Base-by-base conservation (phyloP, 2,888 invertebrate genomes). In the Electrophaes corylata region DNA sequence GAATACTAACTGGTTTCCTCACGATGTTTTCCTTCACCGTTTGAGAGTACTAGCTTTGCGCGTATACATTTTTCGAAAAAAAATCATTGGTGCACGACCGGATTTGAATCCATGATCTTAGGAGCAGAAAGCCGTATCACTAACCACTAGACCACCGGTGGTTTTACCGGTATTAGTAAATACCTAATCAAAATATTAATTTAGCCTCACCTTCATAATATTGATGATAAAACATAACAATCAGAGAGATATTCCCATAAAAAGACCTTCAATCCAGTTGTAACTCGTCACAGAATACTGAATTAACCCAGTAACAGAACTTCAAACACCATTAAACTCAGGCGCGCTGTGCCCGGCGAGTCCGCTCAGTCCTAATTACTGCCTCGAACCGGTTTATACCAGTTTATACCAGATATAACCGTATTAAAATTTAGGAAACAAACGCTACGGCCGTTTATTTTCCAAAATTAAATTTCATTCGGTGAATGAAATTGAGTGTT, bases 371-470 rank as follows among this genome's bases (percentile, higher is more conserved):
- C 33, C 31, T 52, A 58, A 58, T 58, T 58, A 33, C 53, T 37
- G 54, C 35, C 29, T 50, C 46, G 50, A 46, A 41, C 46, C 31
- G n/a, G 56, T 56, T 45, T 39, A 44, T 26, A 55, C 48, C 50
- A n/a, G 56, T 56, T 45, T 37, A 44, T 19, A 55, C 44, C 50
- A 46, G 49, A 51, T 51, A 57, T 60, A 64, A 60, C 59, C 45
- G 53, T 57, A 64, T 64, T 66, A 60, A 60, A 64, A 64, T 66
- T 58, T 62, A 60, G 51, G 51, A 56, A 56, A 64, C 64, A 66
- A 66, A 64, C 40, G 57, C 49, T 40, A 57, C 49, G 23, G 41
- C 18, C 56, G 54, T 64, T 64, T 60, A 47, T 58, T 60, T 60
- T 39, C 46, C 18, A 39, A 62, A 66, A 64, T 66, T 40, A 58